Conservation (phyloP, 2,113 vertebrate species). For the Sturnira hondurensis region DNA sequence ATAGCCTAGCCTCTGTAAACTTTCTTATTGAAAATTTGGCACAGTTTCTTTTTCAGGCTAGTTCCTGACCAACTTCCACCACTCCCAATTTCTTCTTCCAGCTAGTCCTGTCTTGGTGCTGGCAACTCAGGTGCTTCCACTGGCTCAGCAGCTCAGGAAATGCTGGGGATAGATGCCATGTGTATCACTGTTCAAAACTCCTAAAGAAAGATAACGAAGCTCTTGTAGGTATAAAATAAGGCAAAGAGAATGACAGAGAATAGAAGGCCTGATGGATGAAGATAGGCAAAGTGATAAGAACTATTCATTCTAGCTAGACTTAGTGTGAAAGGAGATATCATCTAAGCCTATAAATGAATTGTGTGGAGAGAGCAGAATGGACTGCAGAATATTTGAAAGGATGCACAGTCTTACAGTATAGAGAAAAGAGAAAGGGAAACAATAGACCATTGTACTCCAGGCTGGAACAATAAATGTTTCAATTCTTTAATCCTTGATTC, state of each 20-base stretch:
- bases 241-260: neutral
- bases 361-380: neutral
- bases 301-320: neutral
- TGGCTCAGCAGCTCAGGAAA: neutral
- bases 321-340: neutral
- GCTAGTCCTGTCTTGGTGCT: neutral
- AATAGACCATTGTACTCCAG: rapidly evolving
- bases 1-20: neutral
- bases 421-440: neutral
- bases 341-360: no score
- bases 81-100: neutral
- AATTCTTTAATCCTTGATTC: rapidly evolving
- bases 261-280: neutral
- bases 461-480: neutral
- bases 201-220: neutral
- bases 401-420: no score
- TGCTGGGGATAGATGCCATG: neutral
- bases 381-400: neutral
- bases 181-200: neutral
- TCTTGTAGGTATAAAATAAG: neutral
- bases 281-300: no score
- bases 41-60: neutral
- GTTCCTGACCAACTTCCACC: neutral
- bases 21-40: neutral
- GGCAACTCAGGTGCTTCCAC: neutral